These are phyloP conservation scores for Heteronetta atricapilla DNA, from an alignment of 2,113 vertebrate genomes.

Conservation along the genomic window DNA sequence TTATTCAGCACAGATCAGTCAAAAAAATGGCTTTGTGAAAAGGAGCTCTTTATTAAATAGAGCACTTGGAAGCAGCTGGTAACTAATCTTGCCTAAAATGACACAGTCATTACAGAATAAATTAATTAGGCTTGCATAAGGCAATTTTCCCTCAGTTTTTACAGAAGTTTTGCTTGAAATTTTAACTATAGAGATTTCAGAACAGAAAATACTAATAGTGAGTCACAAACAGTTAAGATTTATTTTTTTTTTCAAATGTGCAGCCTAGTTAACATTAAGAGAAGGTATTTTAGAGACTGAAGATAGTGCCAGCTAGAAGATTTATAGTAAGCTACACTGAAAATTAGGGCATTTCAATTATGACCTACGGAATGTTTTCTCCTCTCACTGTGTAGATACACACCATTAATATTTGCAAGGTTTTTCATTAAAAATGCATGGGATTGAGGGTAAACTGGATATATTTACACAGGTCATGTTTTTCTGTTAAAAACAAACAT, in stretches of 20 bases:
- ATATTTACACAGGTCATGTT: slow-evolving; percentile 9
- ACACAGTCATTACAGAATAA: not conserved
- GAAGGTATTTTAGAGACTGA: not conserved
- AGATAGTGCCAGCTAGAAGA: not conserved
- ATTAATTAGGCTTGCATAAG: not conserved
- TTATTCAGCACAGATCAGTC: not conserved
- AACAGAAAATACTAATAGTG: not conserved
- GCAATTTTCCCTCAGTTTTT: not conserved
- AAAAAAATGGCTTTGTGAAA: not conserved
- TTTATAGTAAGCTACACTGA: not conserved
- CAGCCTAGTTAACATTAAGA: not conserved
- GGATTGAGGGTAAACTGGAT: not conserved
- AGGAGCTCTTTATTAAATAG: not conserved
- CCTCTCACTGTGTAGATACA: not conserved
- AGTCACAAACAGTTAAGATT: not conserved
- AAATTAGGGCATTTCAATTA: not conserved
- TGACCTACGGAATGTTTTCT: not conserved
- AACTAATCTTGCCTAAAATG: not conserved
- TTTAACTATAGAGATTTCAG: not conserved
- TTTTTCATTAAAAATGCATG: slow-evolving; percentile 20
- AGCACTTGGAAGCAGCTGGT: not conserved
- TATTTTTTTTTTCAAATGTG: not conserved
- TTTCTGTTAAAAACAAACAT: slow-evolving; percentile 38
- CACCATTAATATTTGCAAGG: not conserved
- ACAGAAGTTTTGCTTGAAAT: not conserved